These are phyloP conservation scores for Aurelia aurita DNA, from an alignment of 30 jellyfish, hydroid and myxozoan species.

Conservation along the genomic window DNA sequence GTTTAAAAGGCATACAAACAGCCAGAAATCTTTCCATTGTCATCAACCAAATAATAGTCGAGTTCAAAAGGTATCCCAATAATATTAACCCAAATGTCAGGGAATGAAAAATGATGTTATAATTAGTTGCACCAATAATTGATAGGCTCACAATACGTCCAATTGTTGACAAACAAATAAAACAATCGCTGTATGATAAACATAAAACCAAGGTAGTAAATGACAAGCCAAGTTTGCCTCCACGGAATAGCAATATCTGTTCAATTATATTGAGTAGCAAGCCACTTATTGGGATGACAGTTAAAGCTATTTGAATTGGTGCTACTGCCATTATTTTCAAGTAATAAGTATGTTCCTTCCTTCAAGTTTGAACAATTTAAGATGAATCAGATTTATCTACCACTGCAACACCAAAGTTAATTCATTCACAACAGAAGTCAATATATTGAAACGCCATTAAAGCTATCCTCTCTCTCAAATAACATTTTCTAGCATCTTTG, in stretches of 20 bases:
- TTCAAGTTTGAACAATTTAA: too few species aligned
- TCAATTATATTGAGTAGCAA: slow-evolving; percentile 15
- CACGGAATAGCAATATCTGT: slow-evolving; percentile 28
- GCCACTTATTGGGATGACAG: slow-evolving; percentile 4
- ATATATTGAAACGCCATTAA: too few species aligned
- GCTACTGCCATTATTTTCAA: background rate
- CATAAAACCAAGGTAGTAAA: slow-evolving; percentile 15
- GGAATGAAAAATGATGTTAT: background rate
- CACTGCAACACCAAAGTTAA: too few species aligned
- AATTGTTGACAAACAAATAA: slow-evolving; percentile 30
- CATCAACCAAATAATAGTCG: slow-evolving; percentile 31
- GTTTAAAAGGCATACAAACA: slow-evolving; percentile 26
- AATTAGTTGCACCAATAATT: background rate
- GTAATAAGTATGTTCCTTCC: too few species aligned
- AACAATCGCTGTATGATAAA: slow-evolving; percentile 24
- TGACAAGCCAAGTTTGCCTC: slow-evolving; percentile 15
- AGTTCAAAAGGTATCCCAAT: slow-evolving; percentile 10
- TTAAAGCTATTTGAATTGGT: background rate
- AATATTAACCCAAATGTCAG: slow-evolving; percentile 10
- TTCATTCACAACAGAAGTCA: too few species aligned
- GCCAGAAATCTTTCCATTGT: slow-evolving; percentile 30
- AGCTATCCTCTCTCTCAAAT: too few species aligned
- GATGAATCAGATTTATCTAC: too few species aligned
- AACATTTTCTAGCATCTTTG: too few species aligned
- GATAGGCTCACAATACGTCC: slow-evolving; percentile 8